Base-by-base conservation (phyloP, 2,888 invertebrate species). In the Chymomyza caudatula region DNA sequence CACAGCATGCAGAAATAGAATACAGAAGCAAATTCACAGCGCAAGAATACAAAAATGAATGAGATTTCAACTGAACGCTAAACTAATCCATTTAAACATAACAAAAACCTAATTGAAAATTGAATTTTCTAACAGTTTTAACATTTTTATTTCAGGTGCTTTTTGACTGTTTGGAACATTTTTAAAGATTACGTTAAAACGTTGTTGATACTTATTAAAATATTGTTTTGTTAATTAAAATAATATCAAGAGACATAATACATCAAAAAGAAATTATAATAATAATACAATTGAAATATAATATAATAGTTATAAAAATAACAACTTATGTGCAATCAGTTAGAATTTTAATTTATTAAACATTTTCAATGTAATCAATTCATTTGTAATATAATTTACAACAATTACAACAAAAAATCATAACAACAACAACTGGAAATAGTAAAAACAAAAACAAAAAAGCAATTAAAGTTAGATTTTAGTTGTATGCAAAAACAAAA, bases 141-240 rank as follows among this genome's bases (percentile, higher is more conserved):
- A 47, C 58, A 42, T 75, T 37, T 76, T 58, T 54, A 76, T 88
- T 60, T 23, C 88, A 90, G 89, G 89, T 90, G 89, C 90, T 90
- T 90, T 89, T 90, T 90, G 90, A 90, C 89, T 89, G 90, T 90
- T 90, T 90, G 89, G 89, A 89, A 90, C 89, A 89, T 89, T 89
- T 89, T 89, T 89, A 88, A 89, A 88, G 87, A 89, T 89, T 89
- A 89, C 89, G 89, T 89, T 89, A 88, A 89, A 89, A 88, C 88
- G 90, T 89, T 89, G 89, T 89, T 89, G 88, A 89, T 84, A 87
- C 86, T 88, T 88, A 88, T 86, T 85, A 86, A 88, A 86, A 82
- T 85, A 87, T 88, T 87, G 77, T 86, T 88, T 88, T 83, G 84
- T 88, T 88, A 77, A 80, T 80, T 78, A 74, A 78, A 72, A 65